phyloP scores from a whole-genome alignment of 2,797 vertebrate genomes.

The Poeciliopsis infans region DNA sequence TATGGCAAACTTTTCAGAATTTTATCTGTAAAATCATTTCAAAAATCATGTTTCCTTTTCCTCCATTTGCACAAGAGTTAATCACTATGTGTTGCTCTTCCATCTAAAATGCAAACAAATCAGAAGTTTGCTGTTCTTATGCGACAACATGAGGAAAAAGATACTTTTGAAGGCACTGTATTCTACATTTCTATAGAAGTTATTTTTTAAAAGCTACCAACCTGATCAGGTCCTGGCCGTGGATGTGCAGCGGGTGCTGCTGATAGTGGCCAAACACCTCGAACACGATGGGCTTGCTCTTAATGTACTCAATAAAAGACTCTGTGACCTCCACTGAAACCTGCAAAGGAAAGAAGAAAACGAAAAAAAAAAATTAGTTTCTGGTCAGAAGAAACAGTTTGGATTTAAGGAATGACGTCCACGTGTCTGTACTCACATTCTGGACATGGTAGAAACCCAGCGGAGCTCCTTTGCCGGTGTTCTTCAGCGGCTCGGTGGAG shows the following conservation, averaged over 20 bases:
- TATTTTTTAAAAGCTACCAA: slow-evolving; percentile 54
- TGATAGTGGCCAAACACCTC: slow-evolving; percentile 99
- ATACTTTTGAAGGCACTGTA: background rate
- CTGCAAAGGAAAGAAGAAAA: slow-evolving; percentile 65
- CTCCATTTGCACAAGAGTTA: background rate
- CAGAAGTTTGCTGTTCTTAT: background rate
- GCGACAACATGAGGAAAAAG: background rate
- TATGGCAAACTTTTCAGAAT: background rate
- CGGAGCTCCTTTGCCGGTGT: slow-evolving; percentile 90
- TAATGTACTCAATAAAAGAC: slow-evolving; percentile 97
- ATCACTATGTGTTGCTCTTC: background rate
- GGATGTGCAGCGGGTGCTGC: slow-evolving; percentile 91
- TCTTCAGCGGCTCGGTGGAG: slow-evolving; percentile 97
- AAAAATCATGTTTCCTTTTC: background rate
- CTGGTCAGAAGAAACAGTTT: background rate
- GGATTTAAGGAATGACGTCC: background rate
- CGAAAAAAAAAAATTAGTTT: slow-evolving; percentile 15
- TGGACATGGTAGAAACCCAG: slow-evolving; percentile 98
- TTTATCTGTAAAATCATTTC: background rate
- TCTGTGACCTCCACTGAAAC: slow-evolving; percentile 96
- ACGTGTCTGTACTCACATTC: slow-evolving; percentile 85
- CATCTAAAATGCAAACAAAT: background rate
- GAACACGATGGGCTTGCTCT: slow-evolving; percentile 96
- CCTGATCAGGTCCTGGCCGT: slow-evolving; percentile 93
- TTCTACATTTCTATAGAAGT: background rate